Base-by-base conservation (phyloP, 2,888 invertebrate species). In the Sphaeridia pumilis region DNA sequence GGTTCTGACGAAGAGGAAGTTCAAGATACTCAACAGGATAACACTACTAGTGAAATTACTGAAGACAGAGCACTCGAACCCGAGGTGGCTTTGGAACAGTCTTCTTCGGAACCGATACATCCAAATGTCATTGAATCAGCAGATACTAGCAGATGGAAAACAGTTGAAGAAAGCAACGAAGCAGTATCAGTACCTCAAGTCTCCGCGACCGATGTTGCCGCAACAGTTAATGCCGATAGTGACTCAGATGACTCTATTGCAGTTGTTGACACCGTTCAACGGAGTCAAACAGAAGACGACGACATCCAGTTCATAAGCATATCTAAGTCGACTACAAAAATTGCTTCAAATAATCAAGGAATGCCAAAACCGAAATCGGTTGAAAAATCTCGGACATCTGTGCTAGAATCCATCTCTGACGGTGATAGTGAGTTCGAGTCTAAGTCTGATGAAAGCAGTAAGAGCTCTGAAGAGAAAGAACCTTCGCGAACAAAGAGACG, bases 1-100 rank as follows among this genome's bases (percentile, higher is more conserved):
- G 62, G 62, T 1, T 60, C 61, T 5, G 60, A 61, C 36, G 65
- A 65, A 22, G 63, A 65, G 17, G 61, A 61, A 7, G 55, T 56
- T n/a, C n/a, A n/a, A n/a, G n/a, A n/a, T n/a, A n/a, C n/a, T n/a
- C n/a, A n/a, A n/a, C n/a, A n/a, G n/a, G n/a, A n/a, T n/a, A n/a
- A n/a, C n/a, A n/a, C n/a, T n/a, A n/a, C n/a, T n/a, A n/a, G n/a
- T n/a, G 38, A 38, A 20, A 31, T 31, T 31, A 17, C 7, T 20
- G 38, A 38, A 5, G 38, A 38, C 20, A n/a, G n/a, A n/a, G n/a
- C n/a, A n/a, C n/a, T n/a, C n/a, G n/a, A n/a, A n/a, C n/a, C n/a
- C n/a, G n/a, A n/a, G n/a, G n/a, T n/a, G n/a, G n/a, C n/a, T n/a
- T n/a, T n/a, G n/a, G n/a, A n/a, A n/a, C n/a, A n/a, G n/a, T n/a